Base-by-base conservation (phyloP, 1,140 invertebrate species). In the Trachymyrmex septentrionalis region DNA sequence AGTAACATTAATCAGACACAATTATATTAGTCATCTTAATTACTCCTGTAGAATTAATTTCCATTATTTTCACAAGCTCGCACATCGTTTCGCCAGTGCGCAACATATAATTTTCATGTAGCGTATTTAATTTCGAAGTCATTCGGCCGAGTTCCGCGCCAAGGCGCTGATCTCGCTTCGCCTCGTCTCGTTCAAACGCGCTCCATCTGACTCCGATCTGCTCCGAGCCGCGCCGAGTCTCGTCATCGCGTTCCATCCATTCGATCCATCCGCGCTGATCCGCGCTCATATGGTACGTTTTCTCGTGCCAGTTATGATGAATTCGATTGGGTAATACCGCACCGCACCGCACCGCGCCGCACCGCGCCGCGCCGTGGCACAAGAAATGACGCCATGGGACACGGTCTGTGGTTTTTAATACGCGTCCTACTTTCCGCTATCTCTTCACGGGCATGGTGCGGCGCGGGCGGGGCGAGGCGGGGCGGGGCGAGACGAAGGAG, bases 351-450 rank as follows among this genome's bases (percentile, higher is more conserved):
- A 27, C 27, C 27, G 27, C 27, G 2, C 27, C 27, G 30, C 30
- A 30, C 30, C 90, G 92, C 75, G 61, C 80, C 84, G 87, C 77
- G 76, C 55, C 78, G 85, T 91, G 82, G 88, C 90, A 85, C 67
- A 87, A 90, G 89, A 91, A 91, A 90, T 94, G 93, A 94, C 93
- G 92, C 92, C 91, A 94, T 92, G 92, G 89, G 92, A 93, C 92
- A 94, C 91, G 93, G 93, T 93, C 90, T 93, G 93, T 93, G 93
- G 93, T 95, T 94, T 94, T 95, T 95, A 94, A 95, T 94, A 94
- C 92, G 93, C 92, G 94, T 94, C 93, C 94, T 94, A 94, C 94
- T 94, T 94, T 94, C 90, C 92, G 93, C 93, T 94, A 94, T 94
- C 92, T 88, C 77, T 90, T 78, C 78, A 34, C 86, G 61, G 55